These are phyloP conservation scores for Xanthia icteritia DNA, from an alignment of 2,888 invertebrate genomes.

Conservation along the genomic window DNA sequence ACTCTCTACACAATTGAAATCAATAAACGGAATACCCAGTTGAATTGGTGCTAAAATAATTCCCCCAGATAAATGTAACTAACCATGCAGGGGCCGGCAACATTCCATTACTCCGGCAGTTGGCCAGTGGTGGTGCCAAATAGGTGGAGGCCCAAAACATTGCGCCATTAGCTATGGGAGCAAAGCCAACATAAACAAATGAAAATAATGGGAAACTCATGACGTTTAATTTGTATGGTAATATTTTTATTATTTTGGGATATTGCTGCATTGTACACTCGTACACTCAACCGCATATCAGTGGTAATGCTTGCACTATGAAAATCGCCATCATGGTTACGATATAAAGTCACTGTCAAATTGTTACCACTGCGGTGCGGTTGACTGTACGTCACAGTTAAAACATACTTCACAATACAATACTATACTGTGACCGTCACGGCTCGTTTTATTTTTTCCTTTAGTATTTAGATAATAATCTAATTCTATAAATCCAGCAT, in stretches of 20 bases:
- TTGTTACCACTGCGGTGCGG: not conserved
- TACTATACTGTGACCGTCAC: not conserved
- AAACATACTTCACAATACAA: not conserved
- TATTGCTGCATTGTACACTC: not conserved
- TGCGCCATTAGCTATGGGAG: slow-evolving; percentile 58
- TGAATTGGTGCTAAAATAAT: slow-evolving; percentile 36
- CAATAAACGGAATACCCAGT: not conserved
- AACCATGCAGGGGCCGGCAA: slow-evolving; percentile 28
- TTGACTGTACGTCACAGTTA: not conserved
- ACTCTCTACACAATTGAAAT: not conserved
- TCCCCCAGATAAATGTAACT: slow-evolving; percentile 45
- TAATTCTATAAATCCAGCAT: not conserved
- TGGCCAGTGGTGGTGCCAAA: slow-evolving; percentile 56
- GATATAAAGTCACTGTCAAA: not conserved
- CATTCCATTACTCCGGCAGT: slow-evolving; percentile 50
- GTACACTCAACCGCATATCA: not conserved
- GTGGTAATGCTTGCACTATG: not conserved
- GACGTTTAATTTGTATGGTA: slow-evolving; percentile 1
- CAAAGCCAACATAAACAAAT: slow-evolving; percentile 58
- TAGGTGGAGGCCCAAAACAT: slow-evolving; percentile 52
- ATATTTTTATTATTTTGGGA: not conserved
- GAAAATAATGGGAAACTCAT: slow-evolving; percentile 38
- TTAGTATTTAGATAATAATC: not conserved
- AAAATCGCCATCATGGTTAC: not conserved
- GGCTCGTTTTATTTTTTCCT: not conserved